Evolutionary conservation across 1,140 invertebrate species (phyloP), one percentile per base, ranked within the genome.

Genomic region (Andricus grossulariae): DNA sequence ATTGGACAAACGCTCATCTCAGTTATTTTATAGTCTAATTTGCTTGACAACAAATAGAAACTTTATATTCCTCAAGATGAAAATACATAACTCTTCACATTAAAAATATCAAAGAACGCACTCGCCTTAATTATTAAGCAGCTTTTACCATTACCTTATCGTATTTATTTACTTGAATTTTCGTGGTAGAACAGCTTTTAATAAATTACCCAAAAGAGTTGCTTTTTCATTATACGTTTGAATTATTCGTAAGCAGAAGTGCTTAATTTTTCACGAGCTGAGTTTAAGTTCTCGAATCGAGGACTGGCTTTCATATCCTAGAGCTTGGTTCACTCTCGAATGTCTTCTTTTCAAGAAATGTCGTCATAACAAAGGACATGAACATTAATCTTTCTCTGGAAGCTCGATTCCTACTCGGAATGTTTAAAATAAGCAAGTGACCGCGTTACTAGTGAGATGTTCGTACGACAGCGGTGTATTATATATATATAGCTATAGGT

Each of bases 401-500:
- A 32, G 25, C 16, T 66, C 16, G 25, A 66, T 66, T 66, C 25
- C 60, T 66, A 13, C 60, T 66, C 60, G 25, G 60, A 66, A 13
- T 13, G 32, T n/a, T 21, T 66, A 45, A 45, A 66, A 66, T 57
- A 57, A 66, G 10, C 7, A 10, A 45, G 39, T 8, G 1, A 45
- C 39, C 10, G 39, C 39, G 25, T 66, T 66, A 66, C 60, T 84
- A 85, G 82, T 82, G 80, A 83, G 72, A 81, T 77, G 76, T 77
- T 49, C 71, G 70, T 79, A 72, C 80, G 80, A 83, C 45, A 83
- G 76, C 70, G 81, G 52, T 83, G 82, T 83, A 85, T n/a, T n/a
- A 32, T 32, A 78, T 76, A 76, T 39, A 66, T 66, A 8, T 86
- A 85, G 81, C 77, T 86, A 10, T 45, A 84, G 83, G 81, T 85